phyloP scores from a whole-genome alignment of 2,113 vertebrate genomes.

The Prionailurus bengalensis region DNA sequence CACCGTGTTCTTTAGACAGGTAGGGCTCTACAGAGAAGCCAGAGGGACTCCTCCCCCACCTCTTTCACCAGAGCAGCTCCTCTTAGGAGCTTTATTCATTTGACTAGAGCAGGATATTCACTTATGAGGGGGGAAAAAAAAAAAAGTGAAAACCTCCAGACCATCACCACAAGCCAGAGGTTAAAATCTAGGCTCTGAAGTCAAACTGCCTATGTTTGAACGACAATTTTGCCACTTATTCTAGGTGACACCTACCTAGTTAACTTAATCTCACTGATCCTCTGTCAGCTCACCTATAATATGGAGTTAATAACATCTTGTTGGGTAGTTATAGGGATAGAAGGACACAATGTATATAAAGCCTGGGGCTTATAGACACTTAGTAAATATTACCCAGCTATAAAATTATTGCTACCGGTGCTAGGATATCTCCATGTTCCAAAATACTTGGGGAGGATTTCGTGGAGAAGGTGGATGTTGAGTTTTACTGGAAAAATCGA shows the following conservation, averaged over 20 bases:
- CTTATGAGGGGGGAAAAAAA: accelerated
- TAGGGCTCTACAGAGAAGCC: background rate
- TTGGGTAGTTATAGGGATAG: background rate
- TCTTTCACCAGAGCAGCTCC: background rate
- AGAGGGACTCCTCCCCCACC: background rate
- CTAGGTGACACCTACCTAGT: background rate
- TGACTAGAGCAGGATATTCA: background rate
- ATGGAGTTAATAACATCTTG: background rate
- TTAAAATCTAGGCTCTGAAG: background rate
- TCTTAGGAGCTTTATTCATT: background rate
- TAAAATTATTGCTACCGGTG: background rate
- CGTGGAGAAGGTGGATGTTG: background rate
- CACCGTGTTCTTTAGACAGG: background rate
- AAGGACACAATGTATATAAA: background rate
- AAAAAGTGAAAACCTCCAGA: background rate
- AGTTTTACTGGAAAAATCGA: background rate
- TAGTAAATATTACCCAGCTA: background rate
- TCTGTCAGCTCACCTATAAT: background rate
- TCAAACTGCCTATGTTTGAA: constrained; percentile 4
- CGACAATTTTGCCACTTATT: background rate
- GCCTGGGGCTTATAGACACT: background rate
- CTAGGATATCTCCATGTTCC: background rate
- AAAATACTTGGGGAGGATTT: background rate
- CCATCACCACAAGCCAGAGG: background rate
- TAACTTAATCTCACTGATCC: background rate